Evolutionary conservation across 2,888 invertebrate genomes (phyloP).

Genomic region (Meteorus colon): DNA sequence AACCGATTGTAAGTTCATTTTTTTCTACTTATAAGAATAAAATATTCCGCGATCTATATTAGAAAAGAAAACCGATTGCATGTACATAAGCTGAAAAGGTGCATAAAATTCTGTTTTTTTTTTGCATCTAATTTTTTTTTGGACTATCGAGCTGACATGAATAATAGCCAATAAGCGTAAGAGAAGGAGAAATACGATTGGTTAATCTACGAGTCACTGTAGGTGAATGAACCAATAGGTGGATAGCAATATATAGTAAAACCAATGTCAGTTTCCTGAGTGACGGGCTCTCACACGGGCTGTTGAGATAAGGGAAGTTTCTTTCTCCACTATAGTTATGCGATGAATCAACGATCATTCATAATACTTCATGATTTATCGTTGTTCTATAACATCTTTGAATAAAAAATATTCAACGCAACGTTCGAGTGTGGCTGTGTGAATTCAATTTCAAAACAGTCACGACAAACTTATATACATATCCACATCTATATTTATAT

Average conservation of each 20-base stretch:
- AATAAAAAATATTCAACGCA: constrained; percentile 22
- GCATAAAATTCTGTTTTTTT: neutral
- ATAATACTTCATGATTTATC: constrained; percentile 42
- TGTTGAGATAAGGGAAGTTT: constrained; percentile 49
- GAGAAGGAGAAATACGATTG: neutral
- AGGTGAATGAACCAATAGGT: neutral
- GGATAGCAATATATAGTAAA: constrained; percentile 19
- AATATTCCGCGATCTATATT: no score
- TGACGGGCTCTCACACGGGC: constrained; percentile 46
- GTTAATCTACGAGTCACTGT: neutral
- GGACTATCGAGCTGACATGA: neutral
- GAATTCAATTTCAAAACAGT: constrained; percentile 30
- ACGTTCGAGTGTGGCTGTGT: constrained; percentile 16
- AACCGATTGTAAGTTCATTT: neutral
- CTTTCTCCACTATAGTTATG: constrained; percentile 44
- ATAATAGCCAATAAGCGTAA: neutral
- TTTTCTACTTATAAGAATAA: no score
- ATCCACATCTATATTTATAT: no score
- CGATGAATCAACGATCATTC: constrained; percentile 51
- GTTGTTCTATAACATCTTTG: constrained; percentile 26
- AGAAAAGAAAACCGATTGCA: no score
- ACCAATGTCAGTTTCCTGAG: constrained; percentile 51
- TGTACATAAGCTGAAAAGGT: neutral
- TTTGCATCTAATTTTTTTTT: neutral
- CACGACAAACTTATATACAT: neutral